phyloP scores from a whole-genome alignment of 30 jellyfish, hydroid and myxozoan genomes.

The Hydractinia echinata region DNA sequence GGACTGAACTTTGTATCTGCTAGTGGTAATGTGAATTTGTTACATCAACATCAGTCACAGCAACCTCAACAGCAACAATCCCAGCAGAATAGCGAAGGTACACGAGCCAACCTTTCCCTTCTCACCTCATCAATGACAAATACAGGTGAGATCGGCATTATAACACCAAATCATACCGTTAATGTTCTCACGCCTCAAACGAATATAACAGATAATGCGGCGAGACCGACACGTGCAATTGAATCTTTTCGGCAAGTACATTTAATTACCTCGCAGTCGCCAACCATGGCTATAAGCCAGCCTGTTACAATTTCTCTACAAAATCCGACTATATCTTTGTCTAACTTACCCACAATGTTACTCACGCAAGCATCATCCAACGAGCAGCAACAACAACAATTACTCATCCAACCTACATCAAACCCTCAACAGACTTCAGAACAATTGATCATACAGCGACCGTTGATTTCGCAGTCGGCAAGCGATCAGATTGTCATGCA shows the following conservation, averaged over 20 bases:
- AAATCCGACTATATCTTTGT: conserved; percentile 16
- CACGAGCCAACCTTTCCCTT: background rate
- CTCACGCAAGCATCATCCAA: conserved; percentile 32
- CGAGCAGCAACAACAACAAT: conserved; percentile 6
- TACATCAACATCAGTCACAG: background rate
- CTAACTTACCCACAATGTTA: conserved; percentile 39
- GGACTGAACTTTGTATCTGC: conserved; percentile 25
- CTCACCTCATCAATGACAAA: conserved; percentile 21
- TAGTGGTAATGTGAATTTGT: conserved; percentile 8
- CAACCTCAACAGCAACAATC: background rate
- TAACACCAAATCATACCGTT: conserved; percentile 4
- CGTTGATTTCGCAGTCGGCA: conserved; percentile 19
- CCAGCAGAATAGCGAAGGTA: background rate
- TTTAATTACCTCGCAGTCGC: conserved; percentile 27
- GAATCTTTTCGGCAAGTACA: conserved; percentile 24
- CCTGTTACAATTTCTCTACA: conserved; percentile 39
- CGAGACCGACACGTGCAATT: background rate
- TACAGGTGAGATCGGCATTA: conserved; percentile 10
- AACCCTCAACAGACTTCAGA: background rate
- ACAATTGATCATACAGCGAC: conserved; percentile 27
- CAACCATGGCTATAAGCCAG: conserved; percentile 29
- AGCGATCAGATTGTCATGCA: conserved; percentile 5
- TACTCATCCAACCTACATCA: conserved; percentile 15
- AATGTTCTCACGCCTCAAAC: conserved; percentile 25
- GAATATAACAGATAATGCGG: background rate